Evolutionary conservation across 1,140 invertebrate species (phyloP).

Genomic region (Zophobas atratus): DNA sequence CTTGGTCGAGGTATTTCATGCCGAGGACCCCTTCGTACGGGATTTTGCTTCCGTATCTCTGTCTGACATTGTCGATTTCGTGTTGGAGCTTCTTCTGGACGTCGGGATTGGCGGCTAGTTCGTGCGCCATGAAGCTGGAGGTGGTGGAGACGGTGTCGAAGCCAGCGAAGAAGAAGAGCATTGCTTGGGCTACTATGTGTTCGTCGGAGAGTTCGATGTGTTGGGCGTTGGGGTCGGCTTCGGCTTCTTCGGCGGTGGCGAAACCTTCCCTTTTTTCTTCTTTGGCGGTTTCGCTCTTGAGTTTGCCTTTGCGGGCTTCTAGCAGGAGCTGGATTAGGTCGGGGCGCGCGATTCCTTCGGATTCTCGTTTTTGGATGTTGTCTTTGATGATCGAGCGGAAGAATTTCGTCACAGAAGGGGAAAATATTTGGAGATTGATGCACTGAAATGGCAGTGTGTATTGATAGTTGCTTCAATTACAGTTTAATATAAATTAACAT

Average conservation of each 20-base stretch:
- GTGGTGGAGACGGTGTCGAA: conserved; percentile 76
- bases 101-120: conserved; percentile 73
- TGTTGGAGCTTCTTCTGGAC: conserved; percentile 73
- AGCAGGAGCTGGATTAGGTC: conserved; percentile 67
- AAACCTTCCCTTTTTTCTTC: too few species aligned
- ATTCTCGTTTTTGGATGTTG: conserved; percentile 61
- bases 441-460: neutral
- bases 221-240: conserved; percentile 53
- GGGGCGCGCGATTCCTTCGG: conserved; percentile 62
- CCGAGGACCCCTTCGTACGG: conserved; percentile 60
- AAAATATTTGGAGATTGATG: neutral
- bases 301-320: conserved; percentile 62
- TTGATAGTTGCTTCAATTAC: too few species aligned
- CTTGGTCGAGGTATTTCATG: conserved; percentile 66
- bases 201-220: conserved; percentile 61
- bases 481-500: too few species aligned
- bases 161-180: conserved; percentile 68
- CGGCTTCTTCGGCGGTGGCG: conserved; percentile 67
- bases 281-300: conserved; percentile 54
- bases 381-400: conserved; percentile 53
- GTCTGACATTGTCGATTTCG: conserved; percentile 71
- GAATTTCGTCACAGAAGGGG: neutral
- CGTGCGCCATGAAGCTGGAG: conserved; percentile 70
- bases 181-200: conserved; percentile 61
- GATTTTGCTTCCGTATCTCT: conserved; percentile 58